Percentiles rank a stretch among this genome's conserved stretches.
Evolutionary conservation across 2,113 vertebrate genomes (phyloP).

Genomic region (Deroptyus accipitrinus): DNA sequence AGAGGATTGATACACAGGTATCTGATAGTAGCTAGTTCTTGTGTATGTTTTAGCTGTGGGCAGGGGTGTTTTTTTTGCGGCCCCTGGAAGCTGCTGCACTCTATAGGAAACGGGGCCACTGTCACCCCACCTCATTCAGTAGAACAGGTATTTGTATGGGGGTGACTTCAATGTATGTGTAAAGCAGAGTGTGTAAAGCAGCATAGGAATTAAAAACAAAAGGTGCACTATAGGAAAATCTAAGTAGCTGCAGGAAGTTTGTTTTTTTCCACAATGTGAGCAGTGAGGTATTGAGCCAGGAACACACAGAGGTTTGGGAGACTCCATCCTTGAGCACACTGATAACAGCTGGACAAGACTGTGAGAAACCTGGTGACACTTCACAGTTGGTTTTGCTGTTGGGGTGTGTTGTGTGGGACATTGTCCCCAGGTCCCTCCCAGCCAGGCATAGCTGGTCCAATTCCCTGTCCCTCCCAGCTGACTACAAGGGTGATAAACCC

Average conservation of each 20-base stretch:
- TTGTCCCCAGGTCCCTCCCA: neutral
- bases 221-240: neutral
- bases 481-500: neutral
- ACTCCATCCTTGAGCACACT: neutral
- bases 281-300: neutral
- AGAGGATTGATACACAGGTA: neutral
- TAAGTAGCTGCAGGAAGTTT: neutral
- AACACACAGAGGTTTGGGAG: neutral
- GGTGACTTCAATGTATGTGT: neutral
- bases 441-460: fast-evolving
- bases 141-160: neutral
- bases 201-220: neutral
- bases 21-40: neutral
- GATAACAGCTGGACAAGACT: neutral
- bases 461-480: neutral
- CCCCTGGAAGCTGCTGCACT: neutral
- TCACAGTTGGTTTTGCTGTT: neutral
- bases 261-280: too few relatives aligned
- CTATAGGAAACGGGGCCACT: neutral
- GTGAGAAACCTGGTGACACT: neutral
- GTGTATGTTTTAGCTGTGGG: fast-evolving
- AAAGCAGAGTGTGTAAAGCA: neutral
- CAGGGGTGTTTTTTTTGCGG: neutral
- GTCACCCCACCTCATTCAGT: neutral
- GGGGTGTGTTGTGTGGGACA: too few relatives aligned